Base-by-base conservation (phyloP, 1,140 invertebrate genomes). In the Octopus sinensis region DNA sequence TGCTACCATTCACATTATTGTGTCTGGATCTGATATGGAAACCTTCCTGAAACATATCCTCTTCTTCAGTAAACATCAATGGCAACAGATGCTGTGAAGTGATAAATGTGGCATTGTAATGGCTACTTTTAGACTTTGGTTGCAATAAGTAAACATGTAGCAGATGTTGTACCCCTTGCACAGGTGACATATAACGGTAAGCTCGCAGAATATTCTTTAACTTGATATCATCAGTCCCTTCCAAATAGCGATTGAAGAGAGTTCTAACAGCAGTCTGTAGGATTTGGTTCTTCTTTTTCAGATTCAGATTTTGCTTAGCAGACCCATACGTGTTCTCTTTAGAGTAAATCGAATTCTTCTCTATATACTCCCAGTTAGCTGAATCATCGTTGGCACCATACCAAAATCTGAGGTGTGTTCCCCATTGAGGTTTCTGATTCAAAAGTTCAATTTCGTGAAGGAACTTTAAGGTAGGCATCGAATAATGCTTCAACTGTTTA, bases 261-360 rank as follows among this genome's bases (percentile, higher is more conserved):
- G 76, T 17, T 6, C 52, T 77, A n/a, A 77, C 7, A 6, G 76
- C 76, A 7, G 3, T 10, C 52, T 77, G 43, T 43, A 77, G 76
- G 52, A 51, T 13, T 13, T 52, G 12, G 5, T 13, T 0, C 12
- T 77, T 77, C 43, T 53, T 53, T 77, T 43, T 77, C 7, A 77
- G 4, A 13, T 77, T 51, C 23, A 77, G 76, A 51, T 77, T 77
- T 43, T 77, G 76, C 30, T 53, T 4, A n/a, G 76, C 23, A 0
- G 76, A n/a, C 76, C 54, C 91, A 88, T n/a, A 91, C 92, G 82
- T 81, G 54, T n/a, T 80, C 76, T 51, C 30, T 6, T 43, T 6
- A 6, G 76, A 77, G 30, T 78, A 77, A 78, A 13, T 54, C 51
- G 3, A 53, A 13, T 13, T 4, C 4, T 12, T 77, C 5, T 77